Conservation (phyloP, 1,140 invertebrate species). For the Zaprionus vittiger region DNA sequence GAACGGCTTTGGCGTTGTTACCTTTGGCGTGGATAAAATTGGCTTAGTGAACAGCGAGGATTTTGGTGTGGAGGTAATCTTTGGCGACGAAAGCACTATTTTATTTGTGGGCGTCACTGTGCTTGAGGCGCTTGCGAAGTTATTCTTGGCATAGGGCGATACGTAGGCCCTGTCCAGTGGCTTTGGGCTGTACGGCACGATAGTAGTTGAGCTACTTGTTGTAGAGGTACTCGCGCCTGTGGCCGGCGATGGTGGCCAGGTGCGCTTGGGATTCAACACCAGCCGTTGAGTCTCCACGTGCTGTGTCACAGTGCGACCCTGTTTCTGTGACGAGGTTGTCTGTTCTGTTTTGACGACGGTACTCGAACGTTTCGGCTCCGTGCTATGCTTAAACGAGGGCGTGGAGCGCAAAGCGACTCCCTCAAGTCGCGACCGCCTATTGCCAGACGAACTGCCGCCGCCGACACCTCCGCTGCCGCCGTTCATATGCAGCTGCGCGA, state of each 20-base stretch:
- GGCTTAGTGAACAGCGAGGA: background rate
- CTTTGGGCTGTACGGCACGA: conserved; percentile 12
- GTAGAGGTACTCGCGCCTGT: conserved; percentile 15
- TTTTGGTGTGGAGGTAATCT: conserved; percentile 1
- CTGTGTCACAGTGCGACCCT: conserved; percentile 67
- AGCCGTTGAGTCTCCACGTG: conserved; percentile 62
- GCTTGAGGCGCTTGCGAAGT: background rate
- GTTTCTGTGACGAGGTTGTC: conserved; percentile 69
- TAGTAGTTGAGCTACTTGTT: conserved; percentile 12
- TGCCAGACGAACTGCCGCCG: background rate
- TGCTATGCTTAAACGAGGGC: conserved; percentile 54
- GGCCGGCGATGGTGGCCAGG: conserved; percentile 22
- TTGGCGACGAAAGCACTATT: background rate
- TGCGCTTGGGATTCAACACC: conserved; percentile 49
- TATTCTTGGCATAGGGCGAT: conserved; percentile 37
- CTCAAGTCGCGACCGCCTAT: conserved; percentile 47
- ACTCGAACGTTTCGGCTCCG: conserved; percentile 57
- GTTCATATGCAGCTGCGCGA: conserved; percentile 56
- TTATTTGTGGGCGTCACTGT: conserved; percentile 5
- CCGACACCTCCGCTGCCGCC: background rate
- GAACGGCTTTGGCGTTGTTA: conserved; percentile 17
- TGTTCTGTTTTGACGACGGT: conserved; percentile 62
- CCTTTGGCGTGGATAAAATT: background rate
- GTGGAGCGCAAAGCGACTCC: conserved; percentile 62
- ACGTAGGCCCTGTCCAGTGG: conserved; percentile 39